These are phyloP conservation scores for Caenorhabditis remanei DNA, from an alignment of 1,140 invertebrate species.

Conservation along the genomic window DNA sequence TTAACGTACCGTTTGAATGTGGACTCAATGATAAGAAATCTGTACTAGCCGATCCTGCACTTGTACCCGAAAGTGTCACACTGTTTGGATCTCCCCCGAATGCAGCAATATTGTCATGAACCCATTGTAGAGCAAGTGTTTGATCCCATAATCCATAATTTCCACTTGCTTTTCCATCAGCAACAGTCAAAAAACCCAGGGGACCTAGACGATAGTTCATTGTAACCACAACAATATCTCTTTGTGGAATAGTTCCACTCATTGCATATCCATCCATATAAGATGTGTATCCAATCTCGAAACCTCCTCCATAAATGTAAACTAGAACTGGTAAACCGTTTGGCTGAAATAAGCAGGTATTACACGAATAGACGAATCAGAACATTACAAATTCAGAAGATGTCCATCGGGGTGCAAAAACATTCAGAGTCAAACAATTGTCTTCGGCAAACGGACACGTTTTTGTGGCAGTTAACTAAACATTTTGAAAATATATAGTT, in stretches of 20 bases:
- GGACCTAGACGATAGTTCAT: conserved; percentile 84
- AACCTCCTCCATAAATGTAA: conserved; percentile 85
- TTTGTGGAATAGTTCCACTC: conserved; percentile 84
- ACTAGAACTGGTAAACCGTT: conserved; percentile 83
- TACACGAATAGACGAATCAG: neutral
- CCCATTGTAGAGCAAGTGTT: conserved; percentile 84
- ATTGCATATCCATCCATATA: conserved; percentile 81
- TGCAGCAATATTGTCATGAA: conserved; percentile 72
- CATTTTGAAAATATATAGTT: neutral
- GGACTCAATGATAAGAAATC: conserved; percentile 86
- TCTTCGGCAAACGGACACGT: neutral
- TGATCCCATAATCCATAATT: conserved; percentile 85
- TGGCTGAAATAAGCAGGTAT: neutral
- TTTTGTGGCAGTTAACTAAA: conserved; percentile 11
- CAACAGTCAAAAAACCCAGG: conserved; percentile 77
- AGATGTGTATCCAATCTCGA: conserved; percentile 83
- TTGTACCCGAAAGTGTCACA: conserved; percentile 80
- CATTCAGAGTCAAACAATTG: conserved; percentile 2
- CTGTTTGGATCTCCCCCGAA: conserved; percentile 80
- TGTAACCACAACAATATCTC: conserved; percentile 83
- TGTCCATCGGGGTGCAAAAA: conserved; percentile 20
- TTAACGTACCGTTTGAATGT: conserved; percentile 79
- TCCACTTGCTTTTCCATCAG: conserved; percentile 72
- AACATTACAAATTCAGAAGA: conserved; percentile 1
- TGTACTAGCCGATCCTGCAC: conserved; percentile 87